Conservation (phyloP, 1,140 invertebrate genomes). For the Drosophila nigrodunni region DNA sequence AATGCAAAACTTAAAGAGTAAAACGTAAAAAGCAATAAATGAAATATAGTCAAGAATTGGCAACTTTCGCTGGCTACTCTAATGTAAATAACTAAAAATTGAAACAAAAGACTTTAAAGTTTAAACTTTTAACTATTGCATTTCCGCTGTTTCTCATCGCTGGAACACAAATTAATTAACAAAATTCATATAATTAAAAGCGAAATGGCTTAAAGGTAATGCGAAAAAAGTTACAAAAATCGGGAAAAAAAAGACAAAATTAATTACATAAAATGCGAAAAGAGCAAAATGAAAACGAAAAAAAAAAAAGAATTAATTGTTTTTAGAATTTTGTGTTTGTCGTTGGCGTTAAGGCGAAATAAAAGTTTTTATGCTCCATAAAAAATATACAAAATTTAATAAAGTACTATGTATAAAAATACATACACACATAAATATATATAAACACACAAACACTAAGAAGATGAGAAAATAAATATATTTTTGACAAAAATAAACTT, state of each 20-base stretch:
- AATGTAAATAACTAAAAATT: slow-evolving; percentile 48
- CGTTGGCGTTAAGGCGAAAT: slow-evolving; percentile 26
- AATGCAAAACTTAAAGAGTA: background rate
- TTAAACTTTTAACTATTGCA: slow-evolving; percentile 30
- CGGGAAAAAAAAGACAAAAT: slow-evolving; percentile 18
- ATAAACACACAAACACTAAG: slow-evolving; percentile 3
- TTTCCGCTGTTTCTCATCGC: slow-evolving; percentile 28
- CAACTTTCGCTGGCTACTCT: slow-evolving; percentile 32
- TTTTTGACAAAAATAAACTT: slow-evolving; percentile 77
- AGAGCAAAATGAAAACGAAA: slow-evolving; percentile 16
- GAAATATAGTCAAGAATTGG: slow-evolving; percentile 51
- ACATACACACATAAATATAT: slow-evolving; percentile 2
- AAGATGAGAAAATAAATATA: slow-evolving; percentile 43
- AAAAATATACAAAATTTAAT: slow-evolving; percentile 32
- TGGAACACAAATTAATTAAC: slow-evolving; percentile 9
- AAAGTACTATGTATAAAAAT: slow-evolving; percentile 16
- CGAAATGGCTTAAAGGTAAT: slow-evolving; percentile 47
- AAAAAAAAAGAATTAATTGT: background rate
- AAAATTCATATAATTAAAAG: slow-evolving; percentile 19
- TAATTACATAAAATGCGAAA: slow-evolving; percentile 39
- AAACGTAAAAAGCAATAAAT: slow-evolving; percentile 24
- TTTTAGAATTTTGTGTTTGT: slow-evolving; percentile 24
- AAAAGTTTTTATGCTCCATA: slow-evolving; percentile 22
- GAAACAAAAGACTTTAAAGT: no score
- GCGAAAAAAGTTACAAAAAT: slow-evolving; percentile 40